Base-by-base conservation (phyloP, 2,113 vertebrate species). In the Ifrita kowaldi region DNA sequence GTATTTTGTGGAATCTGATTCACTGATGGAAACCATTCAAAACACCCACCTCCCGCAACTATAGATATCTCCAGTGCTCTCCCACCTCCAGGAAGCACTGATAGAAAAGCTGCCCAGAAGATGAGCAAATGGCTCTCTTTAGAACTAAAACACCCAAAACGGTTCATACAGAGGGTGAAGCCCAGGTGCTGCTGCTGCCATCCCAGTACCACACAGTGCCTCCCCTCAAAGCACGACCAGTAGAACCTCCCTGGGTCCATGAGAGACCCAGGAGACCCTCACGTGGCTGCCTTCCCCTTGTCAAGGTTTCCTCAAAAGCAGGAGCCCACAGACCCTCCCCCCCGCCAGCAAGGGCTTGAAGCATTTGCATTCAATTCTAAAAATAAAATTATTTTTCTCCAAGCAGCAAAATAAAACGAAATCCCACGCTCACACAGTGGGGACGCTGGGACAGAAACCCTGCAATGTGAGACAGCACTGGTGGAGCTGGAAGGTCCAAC, bases 21-120 rank as follows among this genome's bases (percentile, higher is more conserved):
- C 94, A 95, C 84, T 59, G 87, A 91, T 94, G 95, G 94, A 96
- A 96, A 91, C 82, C 71, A 90, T 92, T 87, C 92, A 86, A 88
- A 90, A 90, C 96, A 84, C 88, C 97, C 95, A 85, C 95, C 42
- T 79, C 88, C 80, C 0, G 12, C 73, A 26, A 76, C 81, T 94
- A 94, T 88, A 93, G 64, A 87, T 89, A 95, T 89, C 89, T 92
- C 70, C 78, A 90, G 16, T 12, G 41, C 83, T 84, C 92, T 90
- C 87, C 96, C 93, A 89, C 90, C 92, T 87, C 94, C 94, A 52
- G 89, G 91, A 96, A 94, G 74, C 33, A 10, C 63, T 92, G 94
- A 91, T 87, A 91, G 89, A 94, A 94, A 89, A 78, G 82, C 82
- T 96, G 89, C 76, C 95, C 92, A 90, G 27, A 57, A 82, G 89